Percentiles rank a stretch among this genome's conserved stretches.
Evolutionary conservation across 2,797 vertebrate genomes (phyloP).

Genomic region (Siniperca undulata): DNA sequence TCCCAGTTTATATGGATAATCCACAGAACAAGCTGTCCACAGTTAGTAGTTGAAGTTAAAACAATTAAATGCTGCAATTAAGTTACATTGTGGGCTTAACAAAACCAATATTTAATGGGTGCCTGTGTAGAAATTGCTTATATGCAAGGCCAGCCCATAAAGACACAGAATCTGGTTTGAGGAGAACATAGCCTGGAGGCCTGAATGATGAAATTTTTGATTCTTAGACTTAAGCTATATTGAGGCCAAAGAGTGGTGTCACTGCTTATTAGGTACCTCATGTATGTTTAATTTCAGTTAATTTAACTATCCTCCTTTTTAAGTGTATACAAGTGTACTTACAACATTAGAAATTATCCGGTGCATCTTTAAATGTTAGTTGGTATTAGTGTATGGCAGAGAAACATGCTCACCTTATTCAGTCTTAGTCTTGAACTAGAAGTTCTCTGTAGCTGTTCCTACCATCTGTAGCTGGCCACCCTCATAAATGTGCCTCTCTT

Average conservation of each 20-base stretch:
- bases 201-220: neutral
- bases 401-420: conserved; percentile 27
- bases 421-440: conserved; percentile 53
- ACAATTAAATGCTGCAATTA: neutral
- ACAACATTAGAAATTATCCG: neutral
- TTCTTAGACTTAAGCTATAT: neutral
- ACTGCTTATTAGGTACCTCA: too few species aligned
- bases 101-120: neutral
- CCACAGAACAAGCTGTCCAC: neutral
- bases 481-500: conserved; percentile 72
- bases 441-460: conserved; percentile 60
- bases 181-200: neutral
- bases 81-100: neutral
- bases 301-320: neutral
- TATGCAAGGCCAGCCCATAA: neutral
- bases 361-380: neutral
- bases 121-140: neutral
- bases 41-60: neutral
- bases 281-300: conserved; percentile 5
- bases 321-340: neutral
- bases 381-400: conserved; percentile 1
- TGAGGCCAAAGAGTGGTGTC: neutral
- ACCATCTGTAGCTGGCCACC: conserved; percentile 71
- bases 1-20: neutral
- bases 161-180: neutral